Conservation (phyloP, 2,888 invertebrate species). For the Herminia tarsipennalis region DNA sequence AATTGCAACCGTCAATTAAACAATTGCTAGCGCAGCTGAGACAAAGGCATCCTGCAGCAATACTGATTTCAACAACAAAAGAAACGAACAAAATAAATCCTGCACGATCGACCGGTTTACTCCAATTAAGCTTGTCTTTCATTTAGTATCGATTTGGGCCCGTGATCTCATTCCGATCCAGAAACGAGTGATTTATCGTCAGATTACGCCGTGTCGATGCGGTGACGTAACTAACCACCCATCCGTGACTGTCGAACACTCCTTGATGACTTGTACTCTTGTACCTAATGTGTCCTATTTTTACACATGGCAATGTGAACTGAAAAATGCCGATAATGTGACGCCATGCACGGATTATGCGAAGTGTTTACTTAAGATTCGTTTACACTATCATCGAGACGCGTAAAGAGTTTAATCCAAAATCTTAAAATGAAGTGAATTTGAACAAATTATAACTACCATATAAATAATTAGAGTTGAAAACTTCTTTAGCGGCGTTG, state of each 20-base stretch:
- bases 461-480: too few relatives aligned
- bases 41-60: slow-evolving; percentile 43
- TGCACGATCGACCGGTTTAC: slow-evolving; percentile 44
- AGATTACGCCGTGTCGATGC: slow-evolving; percentile 68
- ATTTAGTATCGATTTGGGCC: slow-evolving; percentile 65
- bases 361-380: slow-evolving; percentile 39
- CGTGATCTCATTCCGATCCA: slow-evolving; percentile 82
- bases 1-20: slow-evolving; percentile 39
- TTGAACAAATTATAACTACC: too few relatives aligned
- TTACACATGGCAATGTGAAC: slow-evolving; percentile 65
- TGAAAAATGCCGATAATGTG: slow-evolving; percentile 54
- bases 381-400: slow-evolving; percentile 47
- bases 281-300: slow-evolving; percentile 72
- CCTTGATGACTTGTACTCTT: slow-evolving; percentile 63
- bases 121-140: slow-evolving; percentile 66
- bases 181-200: slow-evolving; percentile 74
- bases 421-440: too few relatives aligned
- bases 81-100: slow-evolving; percentile 42
- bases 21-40: slow-evolving; percentile 36
- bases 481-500: too few relatives aligned
- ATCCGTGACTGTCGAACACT: slow-evolving; percentile 80
- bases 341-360: slow-evolving; percentile 26
- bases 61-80: slow-evolving; percentile 41
- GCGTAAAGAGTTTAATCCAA: slow-evolving; percentile 28
- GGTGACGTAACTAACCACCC: slow-evolving; percentile 79